These are phyloP conservation scores for Lagopus muta DNA, from an alignment of 2,113 vertebrate genomes.

Conservation along the genomic window DNA sequence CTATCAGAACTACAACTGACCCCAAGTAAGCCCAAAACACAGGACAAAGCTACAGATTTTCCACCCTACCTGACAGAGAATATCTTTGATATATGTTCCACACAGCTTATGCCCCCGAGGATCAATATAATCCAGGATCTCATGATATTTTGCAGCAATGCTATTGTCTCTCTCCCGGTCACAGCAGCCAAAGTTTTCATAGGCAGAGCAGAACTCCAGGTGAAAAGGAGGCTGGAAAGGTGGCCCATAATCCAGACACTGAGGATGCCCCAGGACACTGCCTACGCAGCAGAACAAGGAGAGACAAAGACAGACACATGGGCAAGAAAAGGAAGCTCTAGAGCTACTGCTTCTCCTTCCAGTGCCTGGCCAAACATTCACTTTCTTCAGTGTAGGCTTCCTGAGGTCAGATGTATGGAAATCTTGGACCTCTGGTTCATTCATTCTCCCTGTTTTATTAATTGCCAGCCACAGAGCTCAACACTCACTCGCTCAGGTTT, in stretches of 20 bases:
- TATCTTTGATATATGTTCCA: conserved; percentile 81
- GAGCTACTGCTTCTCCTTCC: not conserved
- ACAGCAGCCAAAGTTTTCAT: conserved; percentile 86
- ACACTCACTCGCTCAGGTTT: conserved; percentile 51
- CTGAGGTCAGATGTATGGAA: not conserved
- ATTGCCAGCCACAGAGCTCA: not conserved
- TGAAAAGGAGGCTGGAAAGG: conserved; percentile 82
- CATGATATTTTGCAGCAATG: conserved; percentile 83
- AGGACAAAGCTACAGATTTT: not conserved
- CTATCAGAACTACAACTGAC: not conserved
- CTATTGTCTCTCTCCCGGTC: conserved; percentile 79
- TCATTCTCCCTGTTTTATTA: conserved; percentile 68
- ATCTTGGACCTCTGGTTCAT: not conserved
- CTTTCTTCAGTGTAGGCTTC: not conserved
- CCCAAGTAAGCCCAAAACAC: not conserved
- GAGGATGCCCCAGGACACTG: conserved; percentile 79
- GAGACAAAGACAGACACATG: not conserved
- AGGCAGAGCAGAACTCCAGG: conserved; percentile 86
- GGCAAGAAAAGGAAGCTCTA: not conserved
- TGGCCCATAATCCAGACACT: conserved; percentile 85
- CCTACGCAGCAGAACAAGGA: not conserved
- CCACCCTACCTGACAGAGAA: conserved; percentile 86
- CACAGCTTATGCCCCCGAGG: conserved; percentile 70
- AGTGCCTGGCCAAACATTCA: not conserved
- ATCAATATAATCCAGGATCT: conserved; percentile 79